Evolutionary conservation across 2,888 invertebrate genomes (phyloP).

Genomic region (Papilio elwesi): DNA sequence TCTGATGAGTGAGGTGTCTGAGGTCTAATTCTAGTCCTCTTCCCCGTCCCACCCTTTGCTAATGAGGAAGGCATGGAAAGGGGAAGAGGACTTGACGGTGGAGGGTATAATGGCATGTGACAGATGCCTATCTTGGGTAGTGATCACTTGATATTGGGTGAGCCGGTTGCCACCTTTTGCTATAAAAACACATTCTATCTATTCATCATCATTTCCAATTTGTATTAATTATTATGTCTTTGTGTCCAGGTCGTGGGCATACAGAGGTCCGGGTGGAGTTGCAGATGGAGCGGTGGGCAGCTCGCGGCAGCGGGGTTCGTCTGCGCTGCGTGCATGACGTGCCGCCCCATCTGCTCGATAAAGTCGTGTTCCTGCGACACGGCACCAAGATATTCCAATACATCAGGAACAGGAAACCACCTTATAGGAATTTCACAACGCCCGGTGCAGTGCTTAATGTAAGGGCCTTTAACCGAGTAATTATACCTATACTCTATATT

Average conservation of each 20-base stretch:
- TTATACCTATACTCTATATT: too few relatives aligned
- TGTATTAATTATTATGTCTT: conserved; percentile 10
- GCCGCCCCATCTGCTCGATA: conserved; percentile 88
- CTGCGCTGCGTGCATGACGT: conserved; percentile 91
- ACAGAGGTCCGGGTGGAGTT: conserved; percentile 86
- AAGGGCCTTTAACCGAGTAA: conserved; percentile 68
- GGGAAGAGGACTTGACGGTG: too few relatives aligned
- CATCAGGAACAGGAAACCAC: conserved; percentile 90
- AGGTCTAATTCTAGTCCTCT: too few relatives aligned
- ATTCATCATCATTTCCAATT: not conserved
- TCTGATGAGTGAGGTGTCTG: too few relatives aligned
- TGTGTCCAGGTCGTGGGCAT: conserved; percentile 72
- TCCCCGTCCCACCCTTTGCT: too few relatives aligned
- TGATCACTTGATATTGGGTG: too few relatives aligned
- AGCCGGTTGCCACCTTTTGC: too few relatives aligned
- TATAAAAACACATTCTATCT: too few relatives aligned
- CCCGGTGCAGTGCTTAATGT: conserved; percentile 91
- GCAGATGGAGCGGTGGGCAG: conserved; percentile 89
- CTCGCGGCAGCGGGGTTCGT: conserved; percentile 87
- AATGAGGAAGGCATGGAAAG: too few relatives aligned
- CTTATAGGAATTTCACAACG: conserved; percentile 87
- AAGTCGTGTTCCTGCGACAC: conserved; percentile 89
- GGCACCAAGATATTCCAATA: conserved; percentile 92
- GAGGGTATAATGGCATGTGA: too few relatives aligned
- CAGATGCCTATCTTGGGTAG: too few relatives aligned